A percentile compares a stretch with the other conserved stretches of the same genome.
phyloP scores from a whole-genome alignment of 1,140 invertebrate genomes.

The Pseudomyrmex flavicornis region DNA sequence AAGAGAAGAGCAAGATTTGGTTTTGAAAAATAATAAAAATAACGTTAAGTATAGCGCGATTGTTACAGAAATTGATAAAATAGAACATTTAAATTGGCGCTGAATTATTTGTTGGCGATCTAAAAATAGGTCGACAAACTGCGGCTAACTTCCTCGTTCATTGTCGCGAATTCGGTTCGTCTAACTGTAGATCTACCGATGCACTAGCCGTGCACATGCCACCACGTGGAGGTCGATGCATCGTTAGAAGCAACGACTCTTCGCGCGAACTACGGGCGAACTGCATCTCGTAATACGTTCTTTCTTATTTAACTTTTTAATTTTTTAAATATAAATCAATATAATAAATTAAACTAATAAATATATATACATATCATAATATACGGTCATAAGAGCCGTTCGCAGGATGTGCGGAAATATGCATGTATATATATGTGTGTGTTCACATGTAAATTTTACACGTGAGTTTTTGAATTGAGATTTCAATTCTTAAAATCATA shows the following conservation, averaged over 20 bases:
- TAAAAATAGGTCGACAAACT: constrained; percentile 78
- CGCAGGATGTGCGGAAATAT: too few species aligned
- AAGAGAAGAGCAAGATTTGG: not conserved
- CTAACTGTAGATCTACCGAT: constrained; percentile 82
- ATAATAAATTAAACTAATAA: not conserved
- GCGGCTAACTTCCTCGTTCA: constrained; percentile 81
- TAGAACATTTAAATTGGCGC: constrained; percentile 64
- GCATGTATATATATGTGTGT: too few species aligned
- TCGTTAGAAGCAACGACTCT: constrained; percentile 67
- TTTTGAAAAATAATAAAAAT: not conserved
- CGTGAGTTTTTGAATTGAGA: too few species aligned
- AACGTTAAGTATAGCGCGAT: not conserved
- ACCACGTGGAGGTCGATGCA: constrained; percentile 68
- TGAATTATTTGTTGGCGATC: constrained; percentile 52
- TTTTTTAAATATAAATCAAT: not conserved
- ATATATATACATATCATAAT: not conserved
- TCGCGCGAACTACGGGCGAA: not conserved
- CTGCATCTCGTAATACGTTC: not conserved
- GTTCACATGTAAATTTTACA: too few species aligned
- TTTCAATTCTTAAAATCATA: too few species aligned
- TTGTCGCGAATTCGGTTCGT: constrained; percentile 84
- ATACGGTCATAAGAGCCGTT: too few species aligned
- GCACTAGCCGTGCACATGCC: constrained; percentile 74
- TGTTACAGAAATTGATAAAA: constrained; percentile 46
- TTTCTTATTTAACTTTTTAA: constrained; percentile 2